These are phyloP conservation scores for Sebastes matsubarae DNA, from an alignment of 2,797 vertebrate genomes.

Conservation along the genomic window DNA sequence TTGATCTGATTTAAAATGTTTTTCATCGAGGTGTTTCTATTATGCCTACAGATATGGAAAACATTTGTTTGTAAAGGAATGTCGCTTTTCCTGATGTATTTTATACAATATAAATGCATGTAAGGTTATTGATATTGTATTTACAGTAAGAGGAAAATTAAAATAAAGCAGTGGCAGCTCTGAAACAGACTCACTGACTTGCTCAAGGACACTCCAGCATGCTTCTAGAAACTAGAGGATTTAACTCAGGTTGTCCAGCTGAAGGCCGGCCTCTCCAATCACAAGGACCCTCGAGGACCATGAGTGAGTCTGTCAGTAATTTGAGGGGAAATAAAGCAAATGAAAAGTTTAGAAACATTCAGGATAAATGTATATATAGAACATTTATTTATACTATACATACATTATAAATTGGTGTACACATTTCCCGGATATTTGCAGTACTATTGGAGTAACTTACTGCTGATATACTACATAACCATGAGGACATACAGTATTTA, in stretches of 20 bases:
- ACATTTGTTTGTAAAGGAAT: neutral
- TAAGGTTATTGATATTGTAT: neutral
- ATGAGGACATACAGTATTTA: neutral
- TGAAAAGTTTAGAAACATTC: neutral
- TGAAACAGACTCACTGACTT: neutral
- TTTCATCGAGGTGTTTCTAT: neutral
- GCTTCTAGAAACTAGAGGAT: neutral
- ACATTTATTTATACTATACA: neutral
- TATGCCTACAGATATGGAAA: neutral
- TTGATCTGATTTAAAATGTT: neutral
- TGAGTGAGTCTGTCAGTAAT: neutral
- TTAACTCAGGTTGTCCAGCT: neutral
- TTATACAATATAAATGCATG: fast-evolving
- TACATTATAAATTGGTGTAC: neutral
- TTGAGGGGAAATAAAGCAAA: neutral
- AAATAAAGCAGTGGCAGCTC: neutral
- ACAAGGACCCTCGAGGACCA: neutral
- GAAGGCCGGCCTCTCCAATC: neutral
- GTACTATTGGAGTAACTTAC: neutral
- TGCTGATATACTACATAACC: neutral
- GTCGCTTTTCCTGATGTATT: neutral
- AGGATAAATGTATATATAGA: neutral
- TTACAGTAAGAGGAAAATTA: neutral
- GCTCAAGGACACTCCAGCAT: neutral
- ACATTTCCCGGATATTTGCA: neutral